phyloP scores from a whole-genome alignment of 2,888 invertebrate genomes.

The Euzophera pinguis region DNA sequence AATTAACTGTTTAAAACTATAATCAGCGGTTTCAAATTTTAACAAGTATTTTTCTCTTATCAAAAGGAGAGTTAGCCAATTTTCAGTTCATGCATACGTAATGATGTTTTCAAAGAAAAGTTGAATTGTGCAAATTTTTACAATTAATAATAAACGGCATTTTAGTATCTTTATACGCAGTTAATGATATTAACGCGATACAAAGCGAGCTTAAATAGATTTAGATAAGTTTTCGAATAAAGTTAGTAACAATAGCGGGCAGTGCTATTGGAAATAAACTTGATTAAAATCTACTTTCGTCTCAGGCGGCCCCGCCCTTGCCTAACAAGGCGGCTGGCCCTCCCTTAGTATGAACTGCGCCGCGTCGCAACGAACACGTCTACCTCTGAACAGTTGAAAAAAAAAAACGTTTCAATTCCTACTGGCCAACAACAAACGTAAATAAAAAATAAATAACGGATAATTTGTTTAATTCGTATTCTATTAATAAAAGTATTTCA shows the following conservation, averaged over 20 bases:
- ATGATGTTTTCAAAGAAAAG: not conserved
- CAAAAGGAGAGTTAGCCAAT: not conserved
- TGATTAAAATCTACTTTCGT: conserved; percentile 49
- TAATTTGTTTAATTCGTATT: not conserved
- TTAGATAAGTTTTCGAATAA: conserved; percentile 18
- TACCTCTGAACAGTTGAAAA: not conserved
- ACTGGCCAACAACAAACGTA: not conserved
- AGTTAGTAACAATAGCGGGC: conserved; percentile 24
- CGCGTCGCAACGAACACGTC: conserved; percentile 30
- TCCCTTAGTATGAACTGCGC: conserved; percentile 42
- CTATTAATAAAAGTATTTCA: not conserved
- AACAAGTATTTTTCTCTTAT: not conserved
- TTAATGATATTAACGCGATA: not conserved
- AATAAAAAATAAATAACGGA: not conserved
- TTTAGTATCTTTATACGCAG: not conserved
- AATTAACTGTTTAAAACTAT: no score
- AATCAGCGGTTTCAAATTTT: no score
- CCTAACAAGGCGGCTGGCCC: conserved; percentile 29
- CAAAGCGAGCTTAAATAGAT: conserved; percentile 12
- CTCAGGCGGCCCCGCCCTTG: conserved; percentile 39
- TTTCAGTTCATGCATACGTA: conserved; percentile 3
- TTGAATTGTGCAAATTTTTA: not conserved
- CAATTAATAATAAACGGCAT: not conserved
- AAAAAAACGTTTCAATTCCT: not conserved
- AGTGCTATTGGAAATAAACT: conserved; percentile 37